Percentiles rank a stretch among this genome's conserved stretches.
phyloP scores from a whole-genome alignment of 2,113 vertebrate species.

The Lutjanus erythropterus region DNA sequence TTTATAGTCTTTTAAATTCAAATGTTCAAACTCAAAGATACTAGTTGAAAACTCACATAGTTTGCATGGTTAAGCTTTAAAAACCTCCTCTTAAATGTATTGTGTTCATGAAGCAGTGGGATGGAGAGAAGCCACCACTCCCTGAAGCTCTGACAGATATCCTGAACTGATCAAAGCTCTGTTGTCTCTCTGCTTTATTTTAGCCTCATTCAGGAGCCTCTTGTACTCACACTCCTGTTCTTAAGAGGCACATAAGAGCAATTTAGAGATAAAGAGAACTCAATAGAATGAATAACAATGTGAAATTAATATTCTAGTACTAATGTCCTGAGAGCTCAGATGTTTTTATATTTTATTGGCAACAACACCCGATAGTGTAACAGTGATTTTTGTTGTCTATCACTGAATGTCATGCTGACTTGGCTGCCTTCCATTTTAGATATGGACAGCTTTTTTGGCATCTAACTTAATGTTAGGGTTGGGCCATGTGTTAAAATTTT shows the following conservation, averaged over 20 bases:
- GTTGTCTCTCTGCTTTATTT: neutral
- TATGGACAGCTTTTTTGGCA: neutral
- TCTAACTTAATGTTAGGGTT: neutral
- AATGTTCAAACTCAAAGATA: neutral
- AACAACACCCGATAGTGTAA: too few species aligned
- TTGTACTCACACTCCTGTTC: neutral
- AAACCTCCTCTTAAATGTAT: neutral
- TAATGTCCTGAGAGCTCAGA: neutral
- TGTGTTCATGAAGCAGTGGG: neutral
- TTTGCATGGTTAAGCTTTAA: neutral
- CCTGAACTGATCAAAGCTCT: neutral
- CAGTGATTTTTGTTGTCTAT: too few species aligned
- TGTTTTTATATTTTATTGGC: neutral
- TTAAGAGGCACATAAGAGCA: neutral
- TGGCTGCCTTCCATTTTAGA: neutral
- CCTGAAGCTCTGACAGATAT: neutral
- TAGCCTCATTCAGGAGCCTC: neutral
- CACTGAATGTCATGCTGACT: too few species aligned
- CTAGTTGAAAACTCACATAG: neutral
- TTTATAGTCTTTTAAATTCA: neutral
- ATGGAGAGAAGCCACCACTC: neutral
- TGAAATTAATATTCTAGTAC: neutral
- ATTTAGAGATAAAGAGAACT: neutral
- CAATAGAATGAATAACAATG: neutral
- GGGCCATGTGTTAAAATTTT: too few species aligned